Base-by-base conservation (phyloP, 2,113 vertebrate species). In the Hippocampus mohnikei region DNA sequence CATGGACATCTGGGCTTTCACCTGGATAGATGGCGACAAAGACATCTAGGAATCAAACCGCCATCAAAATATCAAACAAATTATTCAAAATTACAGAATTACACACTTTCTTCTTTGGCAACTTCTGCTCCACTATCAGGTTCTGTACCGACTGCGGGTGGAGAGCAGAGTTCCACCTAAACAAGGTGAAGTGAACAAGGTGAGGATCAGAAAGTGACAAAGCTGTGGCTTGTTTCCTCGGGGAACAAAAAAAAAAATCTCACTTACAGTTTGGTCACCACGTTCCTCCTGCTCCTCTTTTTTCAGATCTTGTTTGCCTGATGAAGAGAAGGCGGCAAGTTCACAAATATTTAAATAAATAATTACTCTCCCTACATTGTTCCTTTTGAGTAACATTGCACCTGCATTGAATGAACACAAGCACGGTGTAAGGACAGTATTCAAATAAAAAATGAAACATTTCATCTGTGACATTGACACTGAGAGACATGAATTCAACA, bases 91-190 rank as follows among this genome's bases (percentile, higher is more conserved):
- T 5, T 2, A 40, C 58, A 44, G 10, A n/a, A 20, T 23, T 8
- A 92, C 91, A 76, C 77, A 92, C 91, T 88, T 68, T 75, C 71
- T 77, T 89, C 86, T 78, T 89, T 83, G 65, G 80, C 55, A 8
- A 87, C 72, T 78, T 77, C 74, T n/a, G 76, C n/a, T 21, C 21
- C 79, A 52, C 71, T 69, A 1, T 80, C 75, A 0, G 53, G 33
- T 65, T 79, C 77, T 73, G 16, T 40, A 8, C 41, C 52, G 23
- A 80, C 58, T 40, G 77, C 82, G 0, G 16, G 53, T 29, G 67
- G 37, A 60, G 41, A 15, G 8, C 15, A 0, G 15, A 20, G 25
- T 58, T 88, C 81, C 56, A 71, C 46, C 88, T 89, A 65, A 73
- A 71, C 8, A 72, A 40, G 20, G 70, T 3, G 23, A 52, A 18